Evolutionary conservation across 2,797 vertebrate species (phyloP).

Genomic region (Selene dorsalis): DNA sequence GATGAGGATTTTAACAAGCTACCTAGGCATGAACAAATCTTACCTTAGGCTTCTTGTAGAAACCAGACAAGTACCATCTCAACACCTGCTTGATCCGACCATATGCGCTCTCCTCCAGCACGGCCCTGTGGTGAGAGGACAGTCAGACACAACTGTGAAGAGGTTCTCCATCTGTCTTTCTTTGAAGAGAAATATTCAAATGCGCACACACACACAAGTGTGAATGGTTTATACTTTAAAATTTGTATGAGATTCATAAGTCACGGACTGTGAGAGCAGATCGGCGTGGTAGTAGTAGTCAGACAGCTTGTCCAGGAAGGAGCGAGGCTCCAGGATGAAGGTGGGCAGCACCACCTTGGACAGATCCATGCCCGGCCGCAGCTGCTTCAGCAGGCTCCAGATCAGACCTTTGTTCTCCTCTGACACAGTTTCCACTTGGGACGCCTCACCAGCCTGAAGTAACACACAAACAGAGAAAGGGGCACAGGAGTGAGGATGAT

Average conservation of each 20-base stretch:
- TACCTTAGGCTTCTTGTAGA: slow-evolving; percentile 99
- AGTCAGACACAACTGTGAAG: neutral
- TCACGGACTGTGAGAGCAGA: slow-evolving; percentile 93
- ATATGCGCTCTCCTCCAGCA: slow-evolving; percentile 89
- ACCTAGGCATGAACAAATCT: slow-evolving; percentile 2
- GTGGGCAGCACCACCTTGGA: slow-evolving; percentile 96
- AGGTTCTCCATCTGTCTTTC: neutral
- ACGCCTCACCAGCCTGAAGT: slow-evolving; percentile 87
- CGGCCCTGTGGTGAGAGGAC: slow-evolving; percentile 74
- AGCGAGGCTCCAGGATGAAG: slow-evolving; percentile 96
- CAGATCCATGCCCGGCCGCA: slow-evolving; percentile 96
- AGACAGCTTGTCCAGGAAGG: slow-evolving; percentile 95
- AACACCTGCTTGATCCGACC: slow-evolving; percentile 94
- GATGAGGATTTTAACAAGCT: neutral
- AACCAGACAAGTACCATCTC: slow-evolving; percentile 97
- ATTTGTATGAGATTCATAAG: neutral
- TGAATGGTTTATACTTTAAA: too few species aligned
- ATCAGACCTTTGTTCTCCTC: slow-evolving; percentile 95
- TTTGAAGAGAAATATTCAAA: neutral
- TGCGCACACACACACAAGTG: neutral
- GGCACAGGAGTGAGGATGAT: neutral
- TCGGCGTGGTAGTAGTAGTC: slow-evolving; percentile 97
- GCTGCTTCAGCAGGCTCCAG: slow-evolving; percentile 93
- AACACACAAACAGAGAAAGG: slow-evolving; percentile 8
- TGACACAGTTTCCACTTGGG: slow-evolving; percentile 93